Evolutionary conservation across 2,113 vertebrate genomes (phyloP), one percentile per base, ranked within the genome.

Genomic region (Rhineura floridana): DNA sequence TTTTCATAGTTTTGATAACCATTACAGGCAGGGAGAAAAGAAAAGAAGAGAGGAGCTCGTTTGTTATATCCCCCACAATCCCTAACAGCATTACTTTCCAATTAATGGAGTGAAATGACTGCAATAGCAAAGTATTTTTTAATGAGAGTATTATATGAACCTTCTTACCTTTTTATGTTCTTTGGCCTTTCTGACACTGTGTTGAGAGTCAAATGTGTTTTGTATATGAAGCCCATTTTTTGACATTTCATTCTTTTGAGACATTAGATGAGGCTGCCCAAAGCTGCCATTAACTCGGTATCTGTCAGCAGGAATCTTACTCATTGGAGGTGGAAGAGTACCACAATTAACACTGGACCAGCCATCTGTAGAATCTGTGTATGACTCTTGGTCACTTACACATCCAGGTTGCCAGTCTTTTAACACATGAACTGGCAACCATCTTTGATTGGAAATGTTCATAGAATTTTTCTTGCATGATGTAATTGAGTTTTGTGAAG

Each of bases 341-440:
- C 98, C 98, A 63, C 98, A 99, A 96, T 99, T 99, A 2, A 98
- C 96, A 1, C 98, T 99, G 1, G 99, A 99, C 98, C 98, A 98
- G 48, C 99, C 99, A 0, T 99, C 99, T 0, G 99, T 99, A 70
- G 99, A 99, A 93, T 99, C 99, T 0, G 98, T 98, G 89, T 98
- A 99, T 0, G 99, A 99, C 95, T 99, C 99, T 96, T 99, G 99
- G 93, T 99, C 99, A 0, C 99, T 99, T 88, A 96, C 96, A 46
- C 91, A 94, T 3, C 98, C 98, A 0, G 98, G 98, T 87, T 97
- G 98, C 98, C 99, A 98, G 81, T 99, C 98, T 62, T 97, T 97
- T 52, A 99, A 93, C 42, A 99, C 98, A 4, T 99, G 99, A 81
- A 98, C 98, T 0, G 99, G 99, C 55, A 99, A 94, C 98, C 99